Evolutionary conservation across 1,140 invertebrate species (phyloP).

Genomic region (Prorops nasuta): DNA sequence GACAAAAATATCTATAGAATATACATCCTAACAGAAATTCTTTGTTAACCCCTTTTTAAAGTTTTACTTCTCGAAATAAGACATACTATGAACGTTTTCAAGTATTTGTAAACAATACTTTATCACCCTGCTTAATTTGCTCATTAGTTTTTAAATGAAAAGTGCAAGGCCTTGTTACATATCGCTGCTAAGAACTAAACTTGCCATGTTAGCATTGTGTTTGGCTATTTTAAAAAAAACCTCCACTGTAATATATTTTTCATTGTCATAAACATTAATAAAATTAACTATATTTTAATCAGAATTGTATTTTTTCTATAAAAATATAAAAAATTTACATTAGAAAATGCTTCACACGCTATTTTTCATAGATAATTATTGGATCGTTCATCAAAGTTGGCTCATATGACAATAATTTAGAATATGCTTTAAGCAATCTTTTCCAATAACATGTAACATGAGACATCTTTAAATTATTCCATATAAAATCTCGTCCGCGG

Average conservation of each 20-base stretch:
- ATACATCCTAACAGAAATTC: no score
- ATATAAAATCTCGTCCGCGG: slow-evolving; percentile 78
- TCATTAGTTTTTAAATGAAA: no score
- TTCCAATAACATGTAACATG: slow-evolving; percentile 89
- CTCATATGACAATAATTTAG: slow-evolving; percentile 73
- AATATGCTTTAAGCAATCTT: slow-evolving; percentile 75
- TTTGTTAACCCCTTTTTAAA: no score
- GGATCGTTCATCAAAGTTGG: slow-evolving; percentile 61
- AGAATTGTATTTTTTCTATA: background rate
- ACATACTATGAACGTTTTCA: no score
- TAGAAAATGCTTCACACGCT: slow-evolving; percentile 12
- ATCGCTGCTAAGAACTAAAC: no score
- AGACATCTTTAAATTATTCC: slow-evolving; percentile 78
- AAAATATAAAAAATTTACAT: slow-evolving; percentile 5
- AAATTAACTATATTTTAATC: slow-evolving; percentile 26
- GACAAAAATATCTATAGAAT: no score
- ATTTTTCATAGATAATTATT: slow-evolving; percentile 50
- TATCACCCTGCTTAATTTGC: no score
- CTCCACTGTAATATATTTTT: slow-evolving; percentile 43
- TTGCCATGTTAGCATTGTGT: slow-evolving; percentile 26
- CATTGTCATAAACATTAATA: slow-evolving; percentile 36
- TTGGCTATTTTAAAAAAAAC: slow-evolving; percentile 22
- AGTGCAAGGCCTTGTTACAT: no score
- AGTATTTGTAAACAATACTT: no score
- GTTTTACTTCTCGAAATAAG: no score